Conservation (phyloP, 2,888 invertebrate genomes). For the Yponomeuta cagnagella region DNA sequence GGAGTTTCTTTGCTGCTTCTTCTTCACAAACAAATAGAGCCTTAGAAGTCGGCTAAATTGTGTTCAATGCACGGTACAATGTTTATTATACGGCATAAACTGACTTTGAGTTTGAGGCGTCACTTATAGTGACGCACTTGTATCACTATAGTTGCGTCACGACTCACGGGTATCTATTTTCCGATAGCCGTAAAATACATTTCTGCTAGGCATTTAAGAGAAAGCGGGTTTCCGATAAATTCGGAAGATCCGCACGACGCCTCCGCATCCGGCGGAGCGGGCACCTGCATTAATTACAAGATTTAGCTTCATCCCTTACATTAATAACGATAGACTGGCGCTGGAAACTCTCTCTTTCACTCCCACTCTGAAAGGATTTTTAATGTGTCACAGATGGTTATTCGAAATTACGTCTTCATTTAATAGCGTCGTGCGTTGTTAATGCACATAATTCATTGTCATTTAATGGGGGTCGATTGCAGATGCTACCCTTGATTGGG, state of each 20-base stretch:
- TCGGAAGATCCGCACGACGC: slow-evolving; percentile 41
- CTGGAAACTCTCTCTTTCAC: neutral
- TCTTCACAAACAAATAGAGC: too few relatives aligned
- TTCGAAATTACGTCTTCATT: neutral
- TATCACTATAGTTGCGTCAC: too few relatives aligned
- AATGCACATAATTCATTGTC: slow-evolving; percentile 9
- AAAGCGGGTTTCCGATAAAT: slow-evolving; percentile 58
- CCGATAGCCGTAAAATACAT: neutral
- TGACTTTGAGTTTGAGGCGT: too few relatives aligned
- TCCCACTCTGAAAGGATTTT: slow-evolving; percentile 3
- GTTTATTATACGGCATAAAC: too few relatives aligned
- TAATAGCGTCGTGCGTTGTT: slow-evolving; percentile 5
- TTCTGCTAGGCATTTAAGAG: neutral
- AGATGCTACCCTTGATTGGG: neutral
- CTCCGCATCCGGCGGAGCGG: slow-evolving; percentile 45
- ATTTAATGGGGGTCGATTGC: slow-evolving; percentile 8
- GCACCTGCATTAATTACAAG: slow-evolving; percentile 71
- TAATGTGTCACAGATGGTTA: slow-evolving; percentile 13
- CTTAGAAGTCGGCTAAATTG: too few relatives aligned
- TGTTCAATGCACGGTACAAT: too few relatives aligned
- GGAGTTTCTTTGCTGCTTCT: too few relatives aligned
- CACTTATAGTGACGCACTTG: too few relatives aligned
- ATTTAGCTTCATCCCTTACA: slow-evolving; percentile 64
- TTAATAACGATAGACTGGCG: slow-evolving; percentile 53
- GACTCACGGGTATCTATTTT: too few relatives aligned